A percentile compares a stretch with the other conserved stretches of the same genome.
Evolutionary conservation across 2,888 invertebrate genomes (phyloP).

Genomic region (Punctoribates punctum): DNA sequence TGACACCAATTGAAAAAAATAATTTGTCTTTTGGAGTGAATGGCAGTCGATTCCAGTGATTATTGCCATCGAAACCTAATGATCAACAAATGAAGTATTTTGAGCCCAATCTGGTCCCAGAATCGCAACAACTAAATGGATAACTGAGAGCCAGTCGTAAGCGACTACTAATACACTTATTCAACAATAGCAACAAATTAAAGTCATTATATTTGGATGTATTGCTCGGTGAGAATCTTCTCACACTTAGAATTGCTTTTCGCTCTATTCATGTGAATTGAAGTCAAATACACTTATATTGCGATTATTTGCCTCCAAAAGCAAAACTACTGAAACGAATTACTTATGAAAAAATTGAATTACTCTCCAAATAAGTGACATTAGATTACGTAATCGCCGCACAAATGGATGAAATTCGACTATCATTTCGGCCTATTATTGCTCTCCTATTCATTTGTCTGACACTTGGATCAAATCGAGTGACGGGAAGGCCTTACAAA

Average conservation of each 20-base stretch:
- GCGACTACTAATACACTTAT: neutral
- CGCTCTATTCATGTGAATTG: neutral
- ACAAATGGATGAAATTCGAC: neutral
- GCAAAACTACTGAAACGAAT: neutral
- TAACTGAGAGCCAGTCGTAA: neutral
- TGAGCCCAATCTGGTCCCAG: neutral
- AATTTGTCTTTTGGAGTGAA: neutral
- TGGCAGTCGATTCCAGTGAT: neutral
- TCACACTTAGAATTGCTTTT: neutral
- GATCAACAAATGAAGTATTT: conserved; percentile 1
- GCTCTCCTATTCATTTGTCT: neutral
- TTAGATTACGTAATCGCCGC: neutral
- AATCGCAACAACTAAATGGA: neutral
- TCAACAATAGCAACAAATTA: neutral
- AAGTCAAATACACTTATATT: neutral
- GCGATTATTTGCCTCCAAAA: neutral
- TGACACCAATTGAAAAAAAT: neutral
- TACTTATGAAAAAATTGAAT: neutral
- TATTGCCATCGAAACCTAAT: neutral
- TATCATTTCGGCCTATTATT: neutral
- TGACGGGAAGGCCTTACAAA: neutral
- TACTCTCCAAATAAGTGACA: neutral
- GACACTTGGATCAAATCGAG: neutral
- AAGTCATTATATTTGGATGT: neutral
- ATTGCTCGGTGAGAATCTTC: neutral